A percentile compares a stretch with the other conserved stretches of the same genome.
Evolutionary conservation across 2,888 invertebrate species (phyloP).

Genomic region (Eremobia ochroleuca): DNA sequence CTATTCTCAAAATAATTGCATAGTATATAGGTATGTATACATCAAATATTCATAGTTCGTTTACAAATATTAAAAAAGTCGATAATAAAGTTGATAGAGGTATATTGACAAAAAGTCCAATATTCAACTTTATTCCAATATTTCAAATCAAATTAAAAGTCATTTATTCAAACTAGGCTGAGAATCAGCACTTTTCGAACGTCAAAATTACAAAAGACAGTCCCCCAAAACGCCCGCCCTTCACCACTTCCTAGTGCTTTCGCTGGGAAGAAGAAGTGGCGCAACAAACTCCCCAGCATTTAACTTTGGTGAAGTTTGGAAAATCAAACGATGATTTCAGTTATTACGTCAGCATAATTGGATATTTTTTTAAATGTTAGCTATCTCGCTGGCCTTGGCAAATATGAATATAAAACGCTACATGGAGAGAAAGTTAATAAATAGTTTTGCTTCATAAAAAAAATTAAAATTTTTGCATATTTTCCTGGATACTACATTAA

Average conservation of each 20-base stretch:
- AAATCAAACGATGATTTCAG: conserved; percentile 30
- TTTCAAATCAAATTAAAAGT: no score
- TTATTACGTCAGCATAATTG: conserved; percentile 22
- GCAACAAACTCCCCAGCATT: no score
- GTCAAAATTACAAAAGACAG: no score
- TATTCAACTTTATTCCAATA: neutral
- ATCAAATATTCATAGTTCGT: neutral
- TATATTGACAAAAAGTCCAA: conserved; percentile 26
- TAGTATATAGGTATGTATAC: no score
- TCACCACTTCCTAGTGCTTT: no score
- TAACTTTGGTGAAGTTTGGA: conserved; percentile 20
- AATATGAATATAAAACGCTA: neutral
- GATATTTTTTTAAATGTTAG: neutral
- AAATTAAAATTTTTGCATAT: neutral
- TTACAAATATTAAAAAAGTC: neutral
- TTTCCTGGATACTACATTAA: neutral
- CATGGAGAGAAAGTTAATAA: neutral
- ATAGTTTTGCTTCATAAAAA: neutral
- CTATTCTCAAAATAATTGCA: neutral
- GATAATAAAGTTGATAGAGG: neutral
- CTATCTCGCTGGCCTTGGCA: neutral
- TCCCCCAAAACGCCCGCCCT: no score
- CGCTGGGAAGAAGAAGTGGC: no score
- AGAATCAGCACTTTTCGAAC: no score
- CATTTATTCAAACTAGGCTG: no score